These are phyloP conservation scores for Tyto alba DNA, from an alignment of 2,113 vertebrate genomes.

Conservation along the genomic window DNA sequence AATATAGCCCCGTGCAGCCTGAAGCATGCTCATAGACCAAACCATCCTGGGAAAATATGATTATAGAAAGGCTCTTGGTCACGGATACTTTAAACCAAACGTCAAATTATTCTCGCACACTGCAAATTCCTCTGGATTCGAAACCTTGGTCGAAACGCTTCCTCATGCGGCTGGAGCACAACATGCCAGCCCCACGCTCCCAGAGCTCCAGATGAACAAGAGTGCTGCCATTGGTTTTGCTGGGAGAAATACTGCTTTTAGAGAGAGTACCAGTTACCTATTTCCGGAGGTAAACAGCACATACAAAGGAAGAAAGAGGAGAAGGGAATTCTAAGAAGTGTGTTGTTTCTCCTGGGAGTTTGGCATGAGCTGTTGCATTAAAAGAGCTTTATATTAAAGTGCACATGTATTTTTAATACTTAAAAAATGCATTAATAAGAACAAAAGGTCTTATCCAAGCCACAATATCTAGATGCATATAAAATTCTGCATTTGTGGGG, in stretches of 20 bases:
- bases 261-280: not conserved
- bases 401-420: not conserved
- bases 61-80: not conserved
- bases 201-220: not conserved
- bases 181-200: fast-evolving
- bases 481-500: not conserved
- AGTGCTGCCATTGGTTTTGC: not conserved
- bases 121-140: not conserved
- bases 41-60: not conserved
- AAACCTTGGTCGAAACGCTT: not conserved
- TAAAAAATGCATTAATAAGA: slow-evolving; percentile 21
- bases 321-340: not conserved
- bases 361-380: not conserved
- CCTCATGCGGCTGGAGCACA: not conserved
- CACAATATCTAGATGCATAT: not conserved
- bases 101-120: not conserved
- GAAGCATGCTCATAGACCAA: not conserved
- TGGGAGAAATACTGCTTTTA: not conserved
- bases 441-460: slow-evolving; percentile 10
- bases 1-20: not conserved
- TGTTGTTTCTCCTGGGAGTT: not conserved
- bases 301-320: not conserved
- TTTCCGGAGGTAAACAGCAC: not conserved
- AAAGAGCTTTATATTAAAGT: not conserved
- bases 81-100: not conserved